Conservation (phyloP, 2,113 vertebrate species). For the Hemiscyllium ocellatum region DNA sequence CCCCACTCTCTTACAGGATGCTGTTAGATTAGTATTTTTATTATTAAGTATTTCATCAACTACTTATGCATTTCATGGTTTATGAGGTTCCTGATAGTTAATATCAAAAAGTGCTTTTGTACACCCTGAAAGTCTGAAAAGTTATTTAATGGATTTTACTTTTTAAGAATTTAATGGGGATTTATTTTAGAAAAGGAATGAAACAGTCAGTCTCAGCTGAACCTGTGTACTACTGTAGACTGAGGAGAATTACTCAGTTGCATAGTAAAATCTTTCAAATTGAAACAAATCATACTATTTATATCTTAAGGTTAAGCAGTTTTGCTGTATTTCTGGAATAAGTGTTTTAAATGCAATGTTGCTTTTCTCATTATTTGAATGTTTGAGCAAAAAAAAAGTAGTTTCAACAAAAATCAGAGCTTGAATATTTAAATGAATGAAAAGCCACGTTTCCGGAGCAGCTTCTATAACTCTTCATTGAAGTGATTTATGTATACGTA, state of each 20-base stretch:
- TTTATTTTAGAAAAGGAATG: too few relatives aligned
- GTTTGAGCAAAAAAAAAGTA: not conserved
- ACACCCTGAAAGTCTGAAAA: not conserved
- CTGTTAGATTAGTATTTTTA: not conserved
- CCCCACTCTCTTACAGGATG: not conserved
- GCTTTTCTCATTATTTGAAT: not conserved
- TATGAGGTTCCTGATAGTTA: not conserved
- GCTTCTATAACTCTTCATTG: not conserved
- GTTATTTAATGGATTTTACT: not conserved
- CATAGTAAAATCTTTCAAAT: not conserved
- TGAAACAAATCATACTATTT: not conserved
- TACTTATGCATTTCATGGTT: not conserved
- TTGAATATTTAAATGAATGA: slow-evolving; percentile 7
- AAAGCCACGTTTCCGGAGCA: not conserved
- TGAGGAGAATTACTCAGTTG: not conserved
- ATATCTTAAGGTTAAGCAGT: not conserved
- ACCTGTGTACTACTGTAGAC: not conserved
- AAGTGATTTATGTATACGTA: slow-evolving; percentile 33
- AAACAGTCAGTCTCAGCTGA: not conserved
- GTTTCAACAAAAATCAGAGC: not conserved
- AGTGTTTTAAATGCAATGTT: not conserved
- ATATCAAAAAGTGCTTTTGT: not conserved
- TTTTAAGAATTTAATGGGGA: not conserved
- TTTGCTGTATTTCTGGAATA: not conserved
- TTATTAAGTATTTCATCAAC: not conserved